These are phyloP conservation scores for Virgularia gustaviana DNA, from an alignment of 92 coral and sea anemone genomes.

Conservation along the genomic window DNA sequence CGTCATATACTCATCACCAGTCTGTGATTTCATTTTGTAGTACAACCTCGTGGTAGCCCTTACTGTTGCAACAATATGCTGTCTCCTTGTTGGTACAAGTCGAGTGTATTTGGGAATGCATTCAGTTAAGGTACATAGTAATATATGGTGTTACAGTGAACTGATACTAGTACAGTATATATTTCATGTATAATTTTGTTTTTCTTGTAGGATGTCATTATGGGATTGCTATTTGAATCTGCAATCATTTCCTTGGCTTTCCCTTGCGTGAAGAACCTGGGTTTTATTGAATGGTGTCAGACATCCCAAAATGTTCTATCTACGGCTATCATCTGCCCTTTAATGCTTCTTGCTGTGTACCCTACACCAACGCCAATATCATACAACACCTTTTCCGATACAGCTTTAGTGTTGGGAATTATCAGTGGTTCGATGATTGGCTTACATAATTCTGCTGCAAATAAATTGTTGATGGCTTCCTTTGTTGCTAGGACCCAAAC, in stretches of 20 bases:
- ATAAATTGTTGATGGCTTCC: constrained; percentile 62
- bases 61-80: constrained; percentile 69
- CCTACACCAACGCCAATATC: constrained; percentile 76
- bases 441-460: constrained; percentile 58
- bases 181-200: too few species aligned
- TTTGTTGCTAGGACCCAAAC: constrained; percentile 59
- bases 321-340: constrained; percentile 62
- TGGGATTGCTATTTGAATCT: constrained; percentile 63
- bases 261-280: constrained; percentile 57
- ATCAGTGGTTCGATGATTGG: constrained; percentile 73
- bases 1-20: too few species aligned
- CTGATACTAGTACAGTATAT: background rate
- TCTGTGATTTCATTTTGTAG: too few species aligned
- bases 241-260: constrained; percentile 59
- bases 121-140: constrained; percentile 71
- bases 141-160: background rate
- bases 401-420: constrained; percentile 72
- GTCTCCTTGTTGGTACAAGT: constrained; percentile 74
- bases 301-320: constrained; percentile 81
- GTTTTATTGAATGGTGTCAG: constrained; percentile 63
- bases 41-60: constrained; percentile 76
- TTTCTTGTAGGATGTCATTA: constrained; percentile 71
- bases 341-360: constrained; percentile 67
- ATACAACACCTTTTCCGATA: constrained; percentile 78
- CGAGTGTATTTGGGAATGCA: constrained; percentile 98